Evolutionary conservation across 1,140 invertebrate species (phyloP), one percentile per base, ranked within the genome.

Genomic region (Papilio helenus): DNA sequence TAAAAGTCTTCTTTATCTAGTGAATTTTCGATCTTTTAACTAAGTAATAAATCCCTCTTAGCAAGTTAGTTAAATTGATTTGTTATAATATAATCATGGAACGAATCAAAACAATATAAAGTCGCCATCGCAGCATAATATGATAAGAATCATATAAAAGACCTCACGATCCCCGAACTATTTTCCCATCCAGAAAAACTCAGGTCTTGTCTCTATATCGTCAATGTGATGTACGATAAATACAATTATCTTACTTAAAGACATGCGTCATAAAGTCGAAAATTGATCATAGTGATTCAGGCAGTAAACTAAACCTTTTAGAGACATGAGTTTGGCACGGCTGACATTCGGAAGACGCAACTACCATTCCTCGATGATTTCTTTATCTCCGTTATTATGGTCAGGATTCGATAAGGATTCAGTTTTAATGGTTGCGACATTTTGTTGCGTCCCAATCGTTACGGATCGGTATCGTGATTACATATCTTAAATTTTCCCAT

Each of bases 301-400:
- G 78, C 79, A 68, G 44, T 46, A 76, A 81, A 73, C 79, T 78
- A 61, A 46, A 74, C 61, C 26, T 68, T 68, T 68, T 44, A 44
- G 18, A n/a, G 74, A 81, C 84, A 82, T 82, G 79, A 80, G 76
- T 81, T 80, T 79, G 79, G 81, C 80, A 73, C 61, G 72, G 46
- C 81, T 84, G 81, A 79, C 65, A 78, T 74, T 68, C 68, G 72
- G 46, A 79, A 49, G 81, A 20, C 42, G 29, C n/a, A n/a, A n/a
- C 79, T 81, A 81, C 55, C 76, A 77, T 77, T 77, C 76, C 55
- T 58, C 55, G 55, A 77, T 87, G 85, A 87, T 85, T 87, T 87
- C 85, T 87, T 87, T 84, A 87, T 85, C 84, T 83, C 76, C 29
- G 76, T 23, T 55, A 77, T 77, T 65, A 77, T 42, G 46, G 46